phyloP scores from a whole-genome alignment of 2,113 vertebrate species.

The Corvus moneduloides region DNA sequence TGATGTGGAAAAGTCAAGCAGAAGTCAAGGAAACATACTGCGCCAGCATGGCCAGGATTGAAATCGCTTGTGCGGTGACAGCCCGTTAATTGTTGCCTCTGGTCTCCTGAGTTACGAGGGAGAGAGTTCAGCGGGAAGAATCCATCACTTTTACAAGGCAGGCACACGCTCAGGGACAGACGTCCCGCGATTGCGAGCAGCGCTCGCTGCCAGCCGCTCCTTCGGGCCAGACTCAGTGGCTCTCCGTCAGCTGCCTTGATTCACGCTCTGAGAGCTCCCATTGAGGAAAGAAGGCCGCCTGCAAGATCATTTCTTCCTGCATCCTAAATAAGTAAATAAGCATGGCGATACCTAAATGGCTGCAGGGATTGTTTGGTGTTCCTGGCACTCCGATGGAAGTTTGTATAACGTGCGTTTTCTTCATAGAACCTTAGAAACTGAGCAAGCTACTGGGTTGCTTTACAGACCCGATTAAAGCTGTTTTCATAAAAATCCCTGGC shows the following conservation, averaged over 20 bases:
- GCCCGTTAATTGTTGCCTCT: slow-evolving; percentile 24
- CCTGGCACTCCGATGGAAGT: not conserved
- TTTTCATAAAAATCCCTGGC: not conserved
- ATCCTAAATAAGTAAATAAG: not conserved
- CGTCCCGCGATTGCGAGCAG: not conserved
- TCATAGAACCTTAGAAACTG: not conserved
- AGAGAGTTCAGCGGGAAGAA: not conserved
- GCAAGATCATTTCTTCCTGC: not conserved
- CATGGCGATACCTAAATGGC: not conserved
- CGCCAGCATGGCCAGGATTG: not conserved
- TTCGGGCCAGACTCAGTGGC: not conserved
- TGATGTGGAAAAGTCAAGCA: not conserved
- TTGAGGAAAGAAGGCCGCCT: not conserved
- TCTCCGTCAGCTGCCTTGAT: not conserved
- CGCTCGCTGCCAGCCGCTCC: not conserved
- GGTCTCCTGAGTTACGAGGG: not conserved
- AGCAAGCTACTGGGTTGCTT: not conserved
- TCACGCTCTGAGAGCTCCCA: rapidly evolving
- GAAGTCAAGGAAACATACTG: not conserved
- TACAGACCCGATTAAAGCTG: not conserved
- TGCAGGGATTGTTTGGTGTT: not conserved
- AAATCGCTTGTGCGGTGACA: not conserved
- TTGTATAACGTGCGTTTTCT: not conserved
- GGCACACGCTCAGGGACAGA: not conserved
- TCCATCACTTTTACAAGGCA: slow-evolving; percentile 40